A percentile compares a stretch with the other conserved stretches of the same genome.
Evolutionary conservation across 2,888 invertebrate species (phyloP).

Genomic region (Halocaridina rubra): DNA sequence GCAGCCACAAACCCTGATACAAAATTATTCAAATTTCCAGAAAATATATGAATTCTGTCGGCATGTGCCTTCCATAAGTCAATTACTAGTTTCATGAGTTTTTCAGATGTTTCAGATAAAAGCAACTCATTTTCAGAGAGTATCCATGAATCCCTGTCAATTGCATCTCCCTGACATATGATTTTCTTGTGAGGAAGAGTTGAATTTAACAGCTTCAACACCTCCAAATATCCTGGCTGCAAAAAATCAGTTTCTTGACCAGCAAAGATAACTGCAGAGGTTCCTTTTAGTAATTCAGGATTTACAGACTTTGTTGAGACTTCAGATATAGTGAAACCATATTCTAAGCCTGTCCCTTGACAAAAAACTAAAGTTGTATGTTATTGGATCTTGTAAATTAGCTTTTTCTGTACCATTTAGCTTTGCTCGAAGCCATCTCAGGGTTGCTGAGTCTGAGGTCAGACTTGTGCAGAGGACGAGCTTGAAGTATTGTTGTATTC

Average conservation of each 20-base stretch:
- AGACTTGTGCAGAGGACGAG: conserved; percentile 6
- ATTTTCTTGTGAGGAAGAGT: not conserved
- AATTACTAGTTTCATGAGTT: conserved; percentile 5
- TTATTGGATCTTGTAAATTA: not conserved
- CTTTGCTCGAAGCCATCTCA: conserved; percentile 33
- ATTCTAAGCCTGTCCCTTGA: conserved; percentile 33
- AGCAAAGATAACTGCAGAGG: conserved; percentile 20
- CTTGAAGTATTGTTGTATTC: conserved; percentile 42
- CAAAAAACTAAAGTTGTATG: conserved; percentile 12
- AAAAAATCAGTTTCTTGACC: no score
- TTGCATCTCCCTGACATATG: not conserved
- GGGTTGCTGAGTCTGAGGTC: not conserved
- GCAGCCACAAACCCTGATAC: not conserved
- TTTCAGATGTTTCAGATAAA: conserved; percentile 27
- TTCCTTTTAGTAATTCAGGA: not conserved
- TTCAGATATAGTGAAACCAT: conserved; percentile 20
- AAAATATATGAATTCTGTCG: not conserved
- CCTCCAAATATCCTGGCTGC: no score
- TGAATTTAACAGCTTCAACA: no score
- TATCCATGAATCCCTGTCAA: not conserved
- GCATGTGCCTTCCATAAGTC: conserved; percentile 17
- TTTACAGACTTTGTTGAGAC: not conserved
- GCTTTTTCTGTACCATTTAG: not conserved
- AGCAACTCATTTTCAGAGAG: conserved; percentile 30
- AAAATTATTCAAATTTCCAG: conserved; percentile 12